Conservation (phyloP, 1,140 invertebrate genomes). For the Tetragnatha versicolor region DNA sequence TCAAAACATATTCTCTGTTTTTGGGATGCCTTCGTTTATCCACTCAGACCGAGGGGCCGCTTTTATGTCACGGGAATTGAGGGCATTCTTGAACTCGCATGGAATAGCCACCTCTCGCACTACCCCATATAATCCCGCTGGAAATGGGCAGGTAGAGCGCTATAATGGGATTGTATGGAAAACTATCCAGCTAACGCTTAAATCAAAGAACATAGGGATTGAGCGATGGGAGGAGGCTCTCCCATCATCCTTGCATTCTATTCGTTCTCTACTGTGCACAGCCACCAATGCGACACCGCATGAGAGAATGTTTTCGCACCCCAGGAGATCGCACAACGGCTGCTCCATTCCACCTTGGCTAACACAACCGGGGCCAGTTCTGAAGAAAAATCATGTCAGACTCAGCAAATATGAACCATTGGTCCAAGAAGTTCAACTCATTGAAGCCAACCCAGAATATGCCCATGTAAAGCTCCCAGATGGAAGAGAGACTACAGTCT, state of each 20-base stretch:
- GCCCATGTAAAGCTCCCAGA: constrained; percentile 12
- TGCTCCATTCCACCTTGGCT: background rate
- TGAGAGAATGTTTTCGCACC: constrained; percentile 11
- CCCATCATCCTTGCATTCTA: constrained; percentile 1
- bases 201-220: constrained; percentile 11
- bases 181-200: constrained; percentile 48
- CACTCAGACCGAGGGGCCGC: constrained; percentile 57
- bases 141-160: constrained; percentile 54
- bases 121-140: constrained; percentile 52
- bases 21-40: background rate
- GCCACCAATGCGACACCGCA: constrained; percentile 53
- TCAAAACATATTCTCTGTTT: background rate
- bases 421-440: constrained; percentile 7
- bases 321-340: background rate
- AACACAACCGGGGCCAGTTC: constrained; percentile 1
- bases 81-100: constrained; percentile 11
- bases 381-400: background rate
- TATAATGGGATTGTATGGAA: constrained; percentile 58
- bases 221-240: constrained; percentile 25
- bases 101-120: constrained; percentile 54
- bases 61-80: constrained; percentile 58
- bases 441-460: background rate
- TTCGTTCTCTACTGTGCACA: constrained; percentile 47
- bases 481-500: constrained; percentile 3
- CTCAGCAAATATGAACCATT: constrained; percentile 1